These are phyloP conservation scores for Meleagris gallopavo DNA, from an alignment of 2,113 vertebrate species.

Conservation along the genomic window DNA sequence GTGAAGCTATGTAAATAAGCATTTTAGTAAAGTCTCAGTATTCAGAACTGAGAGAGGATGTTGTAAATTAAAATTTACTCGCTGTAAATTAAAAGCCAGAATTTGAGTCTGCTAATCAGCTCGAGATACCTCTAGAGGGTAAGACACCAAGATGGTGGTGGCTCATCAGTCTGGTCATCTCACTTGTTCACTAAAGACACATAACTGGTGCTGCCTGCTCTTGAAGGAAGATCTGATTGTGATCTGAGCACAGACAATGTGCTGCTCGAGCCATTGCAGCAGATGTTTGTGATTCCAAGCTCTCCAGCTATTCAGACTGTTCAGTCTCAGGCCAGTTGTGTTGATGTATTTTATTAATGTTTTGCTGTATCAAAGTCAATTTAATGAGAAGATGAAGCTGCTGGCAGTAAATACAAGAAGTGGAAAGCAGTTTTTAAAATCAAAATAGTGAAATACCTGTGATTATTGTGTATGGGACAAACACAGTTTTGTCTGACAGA, in stretches of 20 bases:
- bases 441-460: not conserved
- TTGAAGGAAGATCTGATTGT: conserved; percentile 44
- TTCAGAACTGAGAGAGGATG: not conserved
- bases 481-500: not conserved
- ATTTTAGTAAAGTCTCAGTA: not conserved
- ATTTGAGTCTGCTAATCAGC: conserved; percentile 32
- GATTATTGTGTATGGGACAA: not conserved
- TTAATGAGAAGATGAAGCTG: not conserved
- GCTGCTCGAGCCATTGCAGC: conserved; percentile 19
- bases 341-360: not conserved
- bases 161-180: conserved; percentile 43
- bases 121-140: conserved; percentile 1
- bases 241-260: conserved; percentile 33
- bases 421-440: not conserved
- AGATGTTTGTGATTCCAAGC: conserved; percentile 7
- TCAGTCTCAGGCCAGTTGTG: not conserved
- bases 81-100: not conserved
- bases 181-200: conserved; percentile 48
- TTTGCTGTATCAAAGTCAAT: not conserved
- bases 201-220: conserved; percentile 52
- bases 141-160: not conserved
- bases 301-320: not conserved
- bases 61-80: not conserved
- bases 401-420: not conserved
- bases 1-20: not conserved